Evolutionary conservation across 2,797 vertebrate species (phyloP).

Genomic region (Thalassophryne amazonica): DNA sequence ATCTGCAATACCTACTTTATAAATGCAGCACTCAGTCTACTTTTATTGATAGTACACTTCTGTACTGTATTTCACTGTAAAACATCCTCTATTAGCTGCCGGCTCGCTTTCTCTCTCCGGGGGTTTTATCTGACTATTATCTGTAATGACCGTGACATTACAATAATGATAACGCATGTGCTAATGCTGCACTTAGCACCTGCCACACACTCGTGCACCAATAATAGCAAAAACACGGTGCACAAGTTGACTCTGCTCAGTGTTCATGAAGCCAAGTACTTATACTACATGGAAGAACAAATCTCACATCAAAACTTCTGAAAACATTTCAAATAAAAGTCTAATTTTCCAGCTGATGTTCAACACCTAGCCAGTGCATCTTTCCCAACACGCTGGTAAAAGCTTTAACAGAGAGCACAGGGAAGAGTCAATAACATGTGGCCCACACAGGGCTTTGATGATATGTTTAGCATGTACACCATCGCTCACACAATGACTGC

Average conservation of each 20-base stretch:
- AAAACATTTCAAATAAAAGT: no score
- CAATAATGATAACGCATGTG: conserved; percentile 73
- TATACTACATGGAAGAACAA: conserved; percentile 12
- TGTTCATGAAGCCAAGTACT: conserved; percentile 16
- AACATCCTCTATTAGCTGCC: conserved; percentile 66
- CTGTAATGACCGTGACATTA: conserved; percentile 79
- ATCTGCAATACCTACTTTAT: conserved; percentile 25
- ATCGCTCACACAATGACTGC: no score
- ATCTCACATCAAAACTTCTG: conserved; percentile 13
- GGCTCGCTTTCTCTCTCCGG: conserved; percentile 60
- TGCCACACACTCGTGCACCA: conserved; percentile 23
- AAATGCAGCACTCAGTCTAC: conserved; percentile 18
- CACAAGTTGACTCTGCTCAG: conserved; percentile 12
- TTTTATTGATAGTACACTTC: conserved; percentile 12
- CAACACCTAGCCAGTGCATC: no score
- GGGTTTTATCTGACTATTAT: conserved; percentile 74
- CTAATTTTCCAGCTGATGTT: no score
- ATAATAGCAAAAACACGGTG: conserved; percentile 9
- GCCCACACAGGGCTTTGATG: no score
- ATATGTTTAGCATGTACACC: no score
- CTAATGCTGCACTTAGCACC: conserved; percentile 71
- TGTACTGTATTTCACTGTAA: conserved; percentile 28
- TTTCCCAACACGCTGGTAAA: no score
- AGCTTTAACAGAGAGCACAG: no score
- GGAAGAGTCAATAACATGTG: no score